A percentile compares a stretch with the other conserved stretches of the same genome.
phyloP scores from a whole-genome alignment of 2,113 vertebrate genomes.

The Tauraco erythrolophus region DNA sequence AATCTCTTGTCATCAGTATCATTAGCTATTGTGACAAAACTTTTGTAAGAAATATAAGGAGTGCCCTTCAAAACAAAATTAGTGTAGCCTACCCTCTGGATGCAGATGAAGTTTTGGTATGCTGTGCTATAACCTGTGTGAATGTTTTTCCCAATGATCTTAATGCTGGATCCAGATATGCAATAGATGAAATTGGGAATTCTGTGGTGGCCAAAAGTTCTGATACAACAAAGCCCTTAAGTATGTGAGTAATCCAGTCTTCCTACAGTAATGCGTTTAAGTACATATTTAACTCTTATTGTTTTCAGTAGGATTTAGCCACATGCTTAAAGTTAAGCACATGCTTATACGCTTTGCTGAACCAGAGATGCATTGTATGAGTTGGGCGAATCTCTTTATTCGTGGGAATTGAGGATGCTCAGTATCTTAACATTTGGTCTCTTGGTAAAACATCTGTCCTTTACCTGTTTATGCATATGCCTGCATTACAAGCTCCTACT shows the following conservation, averaged over 20 bases:
- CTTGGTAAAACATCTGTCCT: neutral
- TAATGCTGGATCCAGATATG: neutral
- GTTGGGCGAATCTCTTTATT: neutral
- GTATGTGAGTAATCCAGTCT: neutral
- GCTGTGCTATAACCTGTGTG: neutral
- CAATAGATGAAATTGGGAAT: neutral
- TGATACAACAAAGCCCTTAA: neutral
- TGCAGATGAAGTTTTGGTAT: neutral
- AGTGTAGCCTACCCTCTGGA: neutral
- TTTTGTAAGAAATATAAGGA: neutral
- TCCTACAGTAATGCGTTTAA: neutral
- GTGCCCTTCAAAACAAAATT: neutral
- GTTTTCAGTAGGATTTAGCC: neutral
- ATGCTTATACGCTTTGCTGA: neutral
- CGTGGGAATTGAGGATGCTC: neutral
- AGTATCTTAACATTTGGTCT: neutral
- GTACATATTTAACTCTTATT: neutral
- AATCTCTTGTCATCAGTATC: conserved; percentile 24
- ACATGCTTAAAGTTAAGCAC: neutral
- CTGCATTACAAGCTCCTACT: neutral
- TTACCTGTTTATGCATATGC: neutral
- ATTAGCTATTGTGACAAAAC: neutral
- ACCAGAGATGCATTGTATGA: neutral
- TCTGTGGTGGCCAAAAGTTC: neutral
- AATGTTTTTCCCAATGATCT: neutral